Evolutionary conservation across 2,113 vertebrate species (phyloP).

Genomic region (Camelus dromedarius): DNA sequence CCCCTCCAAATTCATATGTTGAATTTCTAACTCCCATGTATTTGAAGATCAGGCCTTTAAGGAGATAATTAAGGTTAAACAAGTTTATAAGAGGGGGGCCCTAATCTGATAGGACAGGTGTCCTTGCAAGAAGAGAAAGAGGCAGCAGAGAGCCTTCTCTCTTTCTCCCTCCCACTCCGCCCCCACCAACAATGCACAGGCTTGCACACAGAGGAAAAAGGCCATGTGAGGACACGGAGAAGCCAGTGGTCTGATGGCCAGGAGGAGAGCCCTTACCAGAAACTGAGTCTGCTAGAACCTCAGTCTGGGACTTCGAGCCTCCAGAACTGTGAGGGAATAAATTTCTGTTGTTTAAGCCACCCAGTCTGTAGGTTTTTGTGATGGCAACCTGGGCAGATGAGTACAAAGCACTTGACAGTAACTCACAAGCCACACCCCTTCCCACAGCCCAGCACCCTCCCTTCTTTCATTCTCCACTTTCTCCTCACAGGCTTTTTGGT

Average conservation of each 20-base stretch:
- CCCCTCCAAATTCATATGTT: background rate
- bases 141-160: background rate
- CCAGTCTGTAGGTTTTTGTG: background rate
- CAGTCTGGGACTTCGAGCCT: background rate
- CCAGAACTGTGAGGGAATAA: background rate
- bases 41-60: background rate
- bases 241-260: background rate
- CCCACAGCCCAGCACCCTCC: accelerated
- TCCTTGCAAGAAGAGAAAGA: background rate
- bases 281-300: background rate
- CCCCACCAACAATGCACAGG: too few relatives aligned
- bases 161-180: background rate
- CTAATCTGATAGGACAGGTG: background rate
- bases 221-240: background rate
- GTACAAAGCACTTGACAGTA: background rate
- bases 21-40: background rate
- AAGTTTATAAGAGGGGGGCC: background rate
- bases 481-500: background rate
- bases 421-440: background rate
- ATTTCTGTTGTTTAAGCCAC: background rate
- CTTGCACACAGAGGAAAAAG: background rate
- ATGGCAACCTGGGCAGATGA: accelerated
- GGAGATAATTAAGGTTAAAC: background rate
- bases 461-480: background rate
- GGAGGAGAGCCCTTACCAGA: background rate